phyloP scores from a whole-genome alignment of 1,140 invertebrate genomes.

The Papilio polyxenes region DNA sequence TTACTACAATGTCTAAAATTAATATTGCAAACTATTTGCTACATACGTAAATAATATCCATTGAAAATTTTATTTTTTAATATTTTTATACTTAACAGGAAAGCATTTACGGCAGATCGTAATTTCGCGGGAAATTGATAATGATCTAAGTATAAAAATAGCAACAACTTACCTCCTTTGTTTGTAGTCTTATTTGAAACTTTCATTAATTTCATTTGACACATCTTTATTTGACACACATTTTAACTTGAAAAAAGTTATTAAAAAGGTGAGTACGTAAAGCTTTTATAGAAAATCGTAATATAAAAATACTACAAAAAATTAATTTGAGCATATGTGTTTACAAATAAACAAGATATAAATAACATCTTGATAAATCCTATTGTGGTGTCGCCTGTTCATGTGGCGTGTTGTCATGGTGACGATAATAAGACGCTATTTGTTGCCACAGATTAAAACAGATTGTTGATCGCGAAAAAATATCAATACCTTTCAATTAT shows the following conservation, averaged over 20 bases:
- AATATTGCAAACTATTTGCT: no score
- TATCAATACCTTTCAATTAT: neutral
- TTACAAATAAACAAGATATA: neutral
- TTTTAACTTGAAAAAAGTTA: neutral
- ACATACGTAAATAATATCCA: no score
- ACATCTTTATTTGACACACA: constrained; percentile 4
- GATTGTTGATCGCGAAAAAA: neutral
- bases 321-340: neutral
- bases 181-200: neutral
- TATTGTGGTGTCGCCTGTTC: neutral
- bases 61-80: neutral
- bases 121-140: neutral
- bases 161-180: neutral
- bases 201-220: neutral
- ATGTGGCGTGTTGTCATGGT: constrained; percentile 23
- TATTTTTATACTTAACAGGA: neutral
- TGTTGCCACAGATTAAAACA: constrained; percentile 42
- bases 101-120: neutral
- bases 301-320: constrained; percentile 1
- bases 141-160: neutral
- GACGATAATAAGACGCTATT: constrained; percentile 14
- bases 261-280: neutral
- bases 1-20: no score
- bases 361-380: neutral
- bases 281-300: neutral